Evolutionary conservation across 2,797 vertebrate genomes (phyloP).

Genomic region (Clarias laeviceps): DNA sequence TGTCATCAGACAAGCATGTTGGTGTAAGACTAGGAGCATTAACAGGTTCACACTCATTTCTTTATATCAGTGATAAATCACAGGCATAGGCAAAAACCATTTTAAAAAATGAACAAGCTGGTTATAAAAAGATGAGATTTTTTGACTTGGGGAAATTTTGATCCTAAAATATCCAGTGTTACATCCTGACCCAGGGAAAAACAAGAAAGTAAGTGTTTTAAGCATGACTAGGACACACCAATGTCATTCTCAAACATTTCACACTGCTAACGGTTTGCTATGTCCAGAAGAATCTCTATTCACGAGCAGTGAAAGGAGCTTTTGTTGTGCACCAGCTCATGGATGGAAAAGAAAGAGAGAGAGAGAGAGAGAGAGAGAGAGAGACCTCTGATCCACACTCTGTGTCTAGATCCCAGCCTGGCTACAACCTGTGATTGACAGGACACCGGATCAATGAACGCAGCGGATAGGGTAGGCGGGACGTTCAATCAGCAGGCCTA

Average conservation of each 20-base stretch:
- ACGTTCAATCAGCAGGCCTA: neutral
- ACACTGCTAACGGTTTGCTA: conserved; percentile 63
- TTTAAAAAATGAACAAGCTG: neutral
- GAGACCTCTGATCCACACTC: neutral
- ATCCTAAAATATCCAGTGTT: conserved; percentile 10
- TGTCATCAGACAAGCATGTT: conserved; percentile 58
- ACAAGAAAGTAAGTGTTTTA: conserved; percentile 42
- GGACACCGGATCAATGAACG: conserved; percentile 42
- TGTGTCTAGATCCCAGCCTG: neutral
- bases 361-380: neutral
- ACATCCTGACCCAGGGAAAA: conserved; percentile 25
- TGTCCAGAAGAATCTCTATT: conserved; percentile 71
- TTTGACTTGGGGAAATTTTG: conserved; percentile 27
- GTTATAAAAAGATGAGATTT: conserved; percentile 28
- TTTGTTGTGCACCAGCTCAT: conserved; percentile 70
- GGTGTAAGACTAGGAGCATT: conserved; percentile 9
- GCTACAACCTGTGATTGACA: conserved; percentile 42
- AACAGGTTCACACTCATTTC: conserved; percentile 24
- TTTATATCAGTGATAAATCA: conserved; percentile 26
- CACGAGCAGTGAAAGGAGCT: conserved; percentile 73
- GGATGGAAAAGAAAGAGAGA: conserved; percentile 53
- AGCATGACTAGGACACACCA: conserved; percentile 40
- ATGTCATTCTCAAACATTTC: conserved; percentile 45
- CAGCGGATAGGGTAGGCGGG: neutral
- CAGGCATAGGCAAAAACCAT: neutral